Evolutionary conservation across 2,113 vertebrate species (phyloP), one percentile per base, ranked within the genome.

Genomic region (Heterotilapia buettikoferi): DNA sequence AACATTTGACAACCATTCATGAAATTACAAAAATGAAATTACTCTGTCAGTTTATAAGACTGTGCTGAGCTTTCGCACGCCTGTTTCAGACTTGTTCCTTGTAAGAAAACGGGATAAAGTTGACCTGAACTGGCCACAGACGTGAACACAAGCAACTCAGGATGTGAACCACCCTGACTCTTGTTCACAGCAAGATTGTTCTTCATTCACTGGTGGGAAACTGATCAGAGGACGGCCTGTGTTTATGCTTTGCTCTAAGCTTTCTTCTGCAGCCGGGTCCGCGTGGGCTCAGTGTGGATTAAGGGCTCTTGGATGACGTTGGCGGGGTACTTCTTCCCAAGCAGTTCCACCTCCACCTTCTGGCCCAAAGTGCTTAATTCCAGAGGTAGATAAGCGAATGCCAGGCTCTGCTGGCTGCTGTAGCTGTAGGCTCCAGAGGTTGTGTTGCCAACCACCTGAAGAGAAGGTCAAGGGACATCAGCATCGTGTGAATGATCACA

Each of bases 371-470:
- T 94, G 91, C 96, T 96, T 50, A 99, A 96, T 36, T 97, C 96
- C 24, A 92, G 9, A 1, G 98, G 98, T 53, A 99, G 97, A 54
- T 99, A 99, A 1, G 97, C 98, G 4, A 99, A 99, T 7, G 98
- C 98, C 93, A 99, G 94, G 92, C 98, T 99, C 93, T 96, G 97
- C 88, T 97, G 96, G 89, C 93, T 91, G 92, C 92, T 96, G 88
- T 98, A 99, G 93, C 99, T 99, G 95, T 98, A 99, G 84, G 96
- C 95, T 84, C 98, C 99, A 6, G 99, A 99, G 0, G 98, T 99
- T 0, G 98, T 99, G 93, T 99, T 99, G 54, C 98, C 99, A 50
- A 99, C 93, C 93, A 99, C 98, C 98, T 99, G 93, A 93, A 38
- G 89, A 82, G 57, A 88, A 86, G 79, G 3, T 57, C 3, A 1